These are phyloP conservation scores for Plebejus melissa DNA, from an alignment of 2,888 invertebrate species.

Conservation along the genomic window DNA sequence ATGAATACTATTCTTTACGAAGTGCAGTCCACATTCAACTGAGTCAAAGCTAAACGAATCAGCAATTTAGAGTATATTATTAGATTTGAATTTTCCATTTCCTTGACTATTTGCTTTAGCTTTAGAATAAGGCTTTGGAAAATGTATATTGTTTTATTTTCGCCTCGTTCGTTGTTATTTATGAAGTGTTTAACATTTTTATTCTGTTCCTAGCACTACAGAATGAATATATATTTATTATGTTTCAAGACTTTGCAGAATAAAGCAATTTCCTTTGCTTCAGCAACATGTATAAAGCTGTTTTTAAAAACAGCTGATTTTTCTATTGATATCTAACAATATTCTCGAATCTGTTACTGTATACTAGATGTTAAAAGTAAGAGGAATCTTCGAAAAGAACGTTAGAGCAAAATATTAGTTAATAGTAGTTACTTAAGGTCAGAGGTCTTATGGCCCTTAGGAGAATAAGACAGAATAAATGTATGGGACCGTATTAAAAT, in stretches of 20 bases:
- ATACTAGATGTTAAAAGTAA: too few species aligned
- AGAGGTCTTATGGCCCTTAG: too few species aligned
- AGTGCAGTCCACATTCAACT: slow-evolving; percentile 1
- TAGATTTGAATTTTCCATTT: slow-evolving; percentile 21
- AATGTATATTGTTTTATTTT: background rate
- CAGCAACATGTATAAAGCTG: too few species aligned
- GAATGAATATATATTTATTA: background rate
- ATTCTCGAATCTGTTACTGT: too few species aligned
- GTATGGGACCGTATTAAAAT: too few species aligned
- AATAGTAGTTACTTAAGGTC: too few species aligned
- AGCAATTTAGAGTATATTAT: slow-evolving; percentile 19
- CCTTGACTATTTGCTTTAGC: slow-evolving; percentile 3
- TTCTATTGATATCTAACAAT: too few species aligned
- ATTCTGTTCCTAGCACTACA: background rate
- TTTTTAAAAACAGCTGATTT: too few species aligned
- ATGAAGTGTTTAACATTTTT: background rate
- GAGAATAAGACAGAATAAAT: too few species aligned
- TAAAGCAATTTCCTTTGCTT: too few species aligned
- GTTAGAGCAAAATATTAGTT: too few species aligned
- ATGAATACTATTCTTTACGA: background rate
- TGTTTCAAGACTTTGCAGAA: background rate
- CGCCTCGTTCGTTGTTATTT: background rate
- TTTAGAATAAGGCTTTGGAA: slow-evolving; percentile 10
- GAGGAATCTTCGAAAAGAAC: too few species aligned
- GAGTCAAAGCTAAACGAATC: slow-evolving; percentile 24